Base-by-base conservation (phyloP, 2,888 invertebrate species). In the Drosophila atroscutellata region DNA sequence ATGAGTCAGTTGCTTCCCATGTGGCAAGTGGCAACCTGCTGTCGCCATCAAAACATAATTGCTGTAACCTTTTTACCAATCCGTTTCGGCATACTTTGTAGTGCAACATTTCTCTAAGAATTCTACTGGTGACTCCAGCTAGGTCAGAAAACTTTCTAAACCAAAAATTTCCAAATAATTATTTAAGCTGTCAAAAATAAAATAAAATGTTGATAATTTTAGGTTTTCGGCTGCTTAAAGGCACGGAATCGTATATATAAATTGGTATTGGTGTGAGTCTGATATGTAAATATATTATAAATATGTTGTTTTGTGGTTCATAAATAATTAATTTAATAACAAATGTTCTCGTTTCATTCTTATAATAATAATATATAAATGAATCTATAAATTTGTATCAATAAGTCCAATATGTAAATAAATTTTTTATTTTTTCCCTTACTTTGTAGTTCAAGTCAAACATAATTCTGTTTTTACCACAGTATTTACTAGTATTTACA, bases 21-120 rank as follows among this genome's bases (percentile, higher is more conserved):
- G 63, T 63, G 52, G 62, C 59, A 71, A 34, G 58, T 49, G 75
- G 58, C 70, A 69, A 64, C 60, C 57, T 68, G 77, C 57, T 64
- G 57, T 68, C 61, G 73, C 58, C 66, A 76, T 66, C 66, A 67
- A 63, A 54, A 52, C 58, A 52, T 76, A 76, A 76, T 77, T 67
- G 77, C 28, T 57, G 63, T 50, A 64, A 72, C 45, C 63, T 66
- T 37, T 58, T 60, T 36, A 62, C 20, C 49, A 49, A 60, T 74
- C 56, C 30, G 47, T 55, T 61, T 45, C 37, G 76, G 59, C 52
- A 49, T 24, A 52, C 32, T 60, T 71, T 71, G 37, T 9, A 15
- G 45, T 47, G 45, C 24, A 45, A 45, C 45, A 45, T 24, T 24
- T 45, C 45, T 45, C 45, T 4, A 45, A 45, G 45, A 45, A 8